Evolutionary conservation across 1,140 invertebrate species (phyloP), one percentile per base, ranked within the genome.

Genomic region (Zaprionus davidi): DNA sequence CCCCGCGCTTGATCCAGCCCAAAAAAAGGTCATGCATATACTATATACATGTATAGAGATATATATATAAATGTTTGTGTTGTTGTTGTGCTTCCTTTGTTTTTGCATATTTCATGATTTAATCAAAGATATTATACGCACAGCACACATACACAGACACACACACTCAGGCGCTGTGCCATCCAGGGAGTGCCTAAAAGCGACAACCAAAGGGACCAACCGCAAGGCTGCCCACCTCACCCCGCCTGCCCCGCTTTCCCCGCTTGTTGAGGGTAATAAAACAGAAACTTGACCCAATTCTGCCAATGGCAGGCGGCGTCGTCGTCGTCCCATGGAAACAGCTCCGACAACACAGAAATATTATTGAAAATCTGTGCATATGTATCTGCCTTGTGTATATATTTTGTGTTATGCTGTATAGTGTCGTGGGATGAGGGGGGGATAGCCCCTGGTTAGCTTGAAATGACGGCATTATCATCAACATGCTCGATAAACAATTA

Each of bases 21-120:
- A 20, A 15, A 51, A 70, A 72, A 71, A 71, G 68, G 68, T 63
- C 58, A 62, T 15, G 17, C 28, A 26, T 67, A 46, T 12, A 58
- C 15, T 26, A 57, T 20, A 72, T 44, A 34, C 15, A 28, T 53
- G 22, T 74, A 70, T 78, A 59, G 3, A 34, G 11, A 34, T 9
- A 34, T 34, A 34, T 31, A 31, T 31, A 34, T 3, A 11, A 34
- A 34, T 34, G 31, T 34, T 75, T 55, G 5, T 28, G 31, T 51
- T 51, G 46, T 49, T 49, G 46, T 12, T 55, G 24, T 26, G n/a
- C 15, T n/a, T 7, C 41, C 41, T 65, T 38, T 65, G 11, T 49
- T 84, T 90, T 85, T 90, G 79, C 81, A 90, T 90, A 90, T 80
- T 85, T 90, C 74, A 90, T 90, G 85, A 90, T 90, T 90, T 90